Base-by-base conservation (phyloP, 2,797 vertebrate species). In the Siniperca obscura region DNA sequence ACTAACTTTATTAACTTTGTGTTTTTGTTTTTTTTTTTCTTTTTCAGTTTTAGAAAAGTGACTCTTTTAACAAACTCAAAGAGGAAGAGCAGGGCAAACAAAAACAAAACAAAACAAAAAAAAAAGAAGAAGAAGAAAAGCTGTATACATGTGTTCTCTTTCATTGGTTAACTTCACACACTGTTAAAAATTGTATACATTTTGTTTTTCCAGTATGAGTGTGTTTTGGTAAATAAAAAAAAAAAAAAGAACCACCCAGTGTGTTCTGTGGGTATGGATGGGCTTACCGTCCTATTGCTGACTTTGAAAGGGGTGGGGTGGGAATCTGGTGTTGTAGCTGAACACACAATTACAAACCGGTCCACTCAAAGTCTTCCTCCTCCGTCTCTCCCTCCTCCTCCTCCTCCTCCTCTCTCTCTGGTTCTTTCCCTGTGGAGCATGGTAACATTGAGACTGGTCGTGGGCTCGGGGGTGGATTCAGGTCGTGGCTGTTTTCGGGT, bases 261-360 rank as follows among this genome's bases (percentile, higher is more conserved):
- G 69, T 74, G 74, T 52, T 68, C 56, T 44, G 74, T 66, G 70
- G 52, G 62, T 40, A 9, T 74, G 64, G 48, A 17, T 69, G 95
- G 79, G 85, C 78, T 89, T 82, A 89, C 78, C 77, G 62, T 86
- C 80, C 84, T 90, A 77, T 83, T 88, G 84, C 71, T 86, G 96
- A 97, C 96, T 96, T 94, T 95, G 95, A 76, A 66, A 66, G 68
- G 79, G 78, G 70, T 59, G 30, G 30, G 74, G 67, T 44, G 76
- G 69, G 78, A 50, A 94, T 97, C 95, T 95, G 96, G 95, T 97
- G 97, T 95, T 97, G 96, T 95, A 96, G 96, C 96, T 96, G 96
- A 96, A 96, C 96, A 96, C 96, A 89, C 88, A 85, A 82, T 84
- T 96, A 97, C 96, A 96, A 96, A 95, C 96, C 95, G 95, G 95